phyloP scores from a whole-genome alignment of 2,113 vertebrate genomes.

The Dromaius novaehollandiae region DNA sequence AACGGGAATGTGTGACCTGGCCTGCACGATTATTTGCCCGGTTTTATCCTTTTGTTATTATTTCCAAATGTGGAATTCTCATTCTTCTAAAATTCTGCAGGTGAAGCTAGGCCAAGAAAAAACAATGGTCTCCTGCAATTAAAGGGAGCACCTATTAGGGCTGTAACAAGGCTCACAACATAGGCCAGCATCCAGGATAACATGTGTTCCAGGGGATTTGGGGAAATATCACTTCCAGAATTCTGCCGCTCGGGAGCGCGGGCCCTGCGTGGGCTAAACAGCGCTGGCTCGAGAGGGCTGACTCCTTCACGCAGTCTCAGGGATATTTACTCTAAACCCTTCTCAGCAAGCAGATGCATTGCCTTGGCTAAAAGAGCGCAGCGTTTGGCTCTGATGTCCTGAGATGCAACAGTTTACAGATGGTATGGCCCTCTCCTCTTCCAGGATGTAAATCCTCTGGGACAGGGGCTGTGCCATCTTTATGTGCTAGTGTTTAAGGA shows the following conservation, averaged over 20 bases:
- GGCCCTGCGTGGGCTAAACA: accelerated
- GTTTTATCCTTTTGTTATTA: slow-evolving; percentile 68
- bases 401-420: neutral
- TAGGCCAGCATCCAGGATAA: neutral
- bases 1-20: slow-evolving; percentile 70
- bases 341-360: neutral
- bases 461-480: neutral
- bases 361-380: neutral
- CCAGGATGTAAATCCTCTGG: neutral
- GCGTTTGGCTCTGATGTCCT: neutral
- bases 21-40: slow-evolving; percentile 58
- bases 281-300: accelerated
- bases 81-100: slow-evolving; percentile 48
- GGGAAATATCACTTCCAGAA: neutral
- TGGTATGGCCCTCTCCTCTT: neutral
- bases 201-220: accelerated
- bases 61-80: slow-evolving; percentile 71
- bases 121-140: neutral
- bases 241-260: accelerated
- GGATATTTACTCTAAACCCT: neutral
- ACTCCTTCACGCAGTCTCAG: accelerated
- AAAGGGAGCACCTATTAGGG: slow-evolving; percentile 4
- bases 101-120: slow-evolving; percentile 66
- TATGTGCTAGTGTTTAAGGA: neutral
- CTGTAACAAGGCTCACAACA: neutral